Percentiles rank a stretch among this genome's conserved stretches.
These are phyloP conservation scores for Drosophila kohkoa DNA, from an alignment of 1,140 invertebrate species.

Conservation along the genomic window DNA sequence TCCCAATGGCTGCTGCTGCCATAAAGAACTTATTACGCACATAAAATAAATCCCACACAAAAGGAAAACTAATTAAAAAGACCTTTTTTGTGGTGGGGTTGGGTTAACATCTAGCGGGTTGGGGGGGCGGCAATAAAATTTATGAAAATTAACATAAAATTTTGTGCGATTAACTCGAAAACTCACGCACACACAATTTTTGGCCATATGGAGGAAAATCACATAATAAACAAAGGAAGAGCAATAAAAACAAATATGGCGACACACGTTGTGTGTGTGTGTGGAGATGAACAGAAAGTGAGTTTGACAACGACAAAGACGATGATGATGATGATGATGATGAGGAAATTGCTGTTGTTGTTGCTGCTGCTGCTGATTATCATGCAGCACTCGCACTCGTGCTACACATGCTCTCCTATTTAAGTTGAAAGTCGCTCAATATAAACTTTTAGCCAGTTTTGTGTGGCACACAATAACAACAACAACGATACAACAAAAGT, in stretches of 20 bases:
- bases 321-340: constrained; percentile 48
- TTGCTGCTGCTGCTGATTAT: constrained; percentile 50
- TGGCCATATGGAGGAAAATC: constrained; percentile 73
- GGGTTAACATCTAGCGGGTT: background rate
- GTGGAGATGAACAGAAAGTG: constrained; percentile 21
- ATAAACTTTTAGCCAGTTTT: constrained; percentile 48
- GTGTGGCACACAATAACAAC: background rate
- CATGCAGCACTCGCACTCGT: constrained; percentile 54
- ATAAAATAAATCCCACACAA: constrained; percentile 67
- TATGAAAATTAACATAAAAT: constrained; percentile 84
- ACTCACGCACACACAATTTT: constrained; percentile 60
- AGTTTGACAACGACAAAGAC: constrained; percentile 26
- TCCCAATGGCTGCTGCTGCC: background rate
- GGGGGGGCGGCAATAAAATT: constrained; percentile 80
- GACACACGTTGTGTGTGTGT: constrained; percentile 46
- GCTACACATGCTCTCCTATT: constrained; percentile 52
- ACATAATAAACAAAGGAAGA: constrained; percentile 80
- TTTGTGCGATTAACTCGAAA: constrained; percentile 77
- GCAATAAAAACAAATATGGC: constrained; percentile 81
- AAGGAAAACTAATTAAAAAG: constrained; percentile 78
- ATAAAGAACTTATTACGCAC: constrained; percentile 60
- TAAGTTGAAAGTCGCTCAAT: constrained; percentile 50
- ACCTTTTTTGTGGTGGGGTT: constrained; percentile 49
- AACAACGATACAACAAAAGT: constrained; percentile 60
- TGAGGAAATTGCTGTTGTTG: constrained; percentile 1